Percentiles rank a stretch among this genome's conserved stretches.
These are phyloP conservation scores for Hemithea aestivaria DNA, from an alignment of 2,888 invertebrate genomes.

Conservation along the genomic window DNA sequence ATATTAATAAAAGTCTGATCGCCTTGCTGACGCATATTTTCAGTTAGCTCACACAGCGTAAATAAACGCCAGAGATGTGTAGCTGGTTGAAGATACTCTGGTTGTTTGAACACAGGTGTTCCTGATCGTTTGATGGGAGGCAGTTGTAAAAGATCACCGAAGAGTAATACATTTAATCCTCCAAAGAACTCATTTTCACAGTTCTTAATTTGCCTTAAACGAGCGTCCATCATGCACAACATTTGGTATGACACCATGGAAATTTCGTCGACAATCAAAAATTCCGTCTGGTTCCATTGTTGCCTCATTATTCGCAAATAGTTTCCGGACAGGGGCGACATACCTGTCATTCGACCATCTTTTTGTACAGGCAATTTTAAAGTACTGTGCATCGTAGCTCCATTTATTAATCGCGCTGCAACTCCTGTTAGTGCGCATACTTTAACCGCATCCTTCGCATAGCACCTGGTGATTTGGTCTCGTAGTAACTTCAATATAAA, in stretches of 20 bases:
- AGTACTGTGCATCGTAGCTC: too few relatives aligned
- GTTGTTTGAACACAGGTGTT: background rate
- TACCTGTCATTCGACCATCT: too few relatives aligned
- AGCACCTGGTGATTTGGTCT: background rate
- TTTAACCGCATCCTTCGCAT: background rate
- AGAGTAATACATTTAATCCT: background rate
- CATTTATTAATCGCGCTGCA: background rate
- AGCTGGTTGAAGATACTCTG: background rate
- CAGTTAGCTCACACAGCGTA: background rate
- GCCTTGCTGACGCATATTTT: conserved; percentile 1
- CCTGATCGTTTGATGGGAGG: background rate
- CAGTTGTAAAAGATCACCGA: background rate
- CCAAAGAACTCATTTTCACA: background rate
- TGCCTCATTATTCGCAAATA: background rate
- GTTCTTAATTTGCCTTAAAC: background rate
- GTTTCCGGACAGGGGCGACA: background rate
- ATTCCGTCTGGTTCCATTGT: background rate
- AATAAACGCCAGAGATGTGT: background rate
- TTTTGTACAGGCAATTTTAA: too few relatives aligned
- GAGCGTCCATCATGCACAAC: background rate
- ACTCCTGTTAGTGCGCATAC: background rate
- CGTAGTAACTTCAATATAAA: background rate
- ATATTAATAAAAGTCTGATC: background rate
- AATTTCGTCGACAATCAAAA: conserved; percentile 1
- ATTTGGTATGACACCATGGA: background rate